Conservation (phyloP, 2,888 invertebrate genomes). For the Eumacrocentrus americanus region DNA sequence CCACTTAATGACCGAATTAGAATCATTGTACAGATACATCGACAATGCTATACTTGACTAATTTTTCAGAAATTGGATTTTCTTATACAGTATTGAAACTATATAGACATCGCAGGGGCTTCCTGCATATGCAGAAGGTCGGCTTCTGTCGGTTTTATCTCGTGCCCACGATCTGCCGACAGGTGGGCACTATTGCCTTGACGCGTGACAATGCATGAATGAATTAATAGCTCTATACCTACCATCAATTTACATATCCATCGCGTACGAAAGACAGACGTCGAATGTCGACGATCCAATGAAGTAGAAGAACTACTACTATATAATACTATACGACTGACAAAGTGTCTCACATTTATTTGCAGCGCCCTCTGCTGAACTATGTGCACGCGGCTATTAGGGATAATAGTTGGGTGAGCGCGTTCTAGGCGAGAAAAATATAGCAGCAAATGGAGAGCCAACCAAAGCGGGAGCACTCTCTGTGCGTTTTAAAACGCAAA, state of each 20-base stretch:
- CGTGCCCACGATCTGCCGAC: constrained; percentile 57
- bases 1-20: no score
- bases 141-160: constrained; percentile 47
- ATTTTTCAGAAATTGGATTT: no score
- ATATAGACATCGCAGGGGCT: no score
- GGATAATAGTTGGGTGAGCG: constrained; percentile 15
- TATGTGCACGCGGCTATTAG: constrained; percentile 19
- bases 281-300: background rate
- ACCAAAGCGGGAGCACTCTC: constrained; percentile 1
- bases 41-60: no score
- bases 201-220: constrained; percentile 59
- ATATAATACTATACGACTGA: no score
- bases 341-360: constrained; percentile 1
- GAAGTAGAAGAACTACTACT: no score
- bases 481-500: constrained; percentile 42
- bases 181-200: constrained; percentile 52
- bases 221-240: constrained; percentile 56
- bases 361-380: constrained; percentile 16
- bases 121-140: background rate
- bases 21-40: no score
- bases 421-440: constrained; percentile 21
- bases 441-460: constrained; percentile 16
- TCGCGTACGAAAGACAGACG: no score
- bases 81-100: no score
- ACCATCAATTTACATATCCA: constrained; percentile 34